Evolutionary conservation across 2,113 vertebrate species (phyloP).

Genomic region (Xiphophorus hellerii): DNA sequence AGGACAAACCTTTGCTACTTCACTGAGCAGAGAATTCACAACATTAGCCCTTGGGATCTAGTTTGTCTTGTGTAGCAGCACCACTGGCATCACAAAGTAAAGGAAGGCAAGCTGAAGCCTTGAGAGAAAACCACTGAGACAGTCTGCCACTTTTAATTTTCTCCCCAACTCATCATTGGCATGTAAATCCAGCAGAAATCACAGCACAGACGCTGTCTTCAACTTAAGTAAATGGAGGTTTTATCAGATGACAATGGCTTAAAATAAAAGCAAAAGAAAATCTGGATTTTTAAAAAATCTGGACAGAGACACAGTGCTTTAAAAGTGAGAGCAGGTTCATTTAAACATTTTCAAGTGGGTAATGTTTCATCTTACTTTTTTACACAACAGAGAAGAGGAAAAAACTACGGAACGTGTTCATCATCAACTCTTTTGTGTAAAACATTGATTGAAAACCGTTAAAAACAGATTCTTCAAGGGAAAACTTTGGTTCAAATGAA

Average conservation of each 20-base stretch:
- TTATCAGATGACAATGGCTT: background rate
- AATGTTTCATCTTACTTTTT: conserved; percentile 24
- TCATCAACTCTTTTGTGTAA: too few relatives aligned
- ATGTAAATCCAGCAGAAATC: background rate
- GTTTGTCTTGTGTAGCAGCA: background rate
- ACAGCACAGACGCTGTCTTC: background rate
- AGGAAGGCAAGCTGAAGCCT: conserved; percentile 2
- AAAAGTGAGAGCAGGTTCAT: background rate
- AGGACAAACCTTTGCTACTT: background rate
- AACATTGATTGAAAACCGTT: too few relatives aligned
- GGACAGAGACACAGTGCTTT: background rate
- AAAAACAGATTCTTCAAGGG: too few relatives aligned
- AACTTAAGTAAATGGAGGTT: background rate
- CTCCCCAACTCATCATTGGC: conserved; percentile 1
- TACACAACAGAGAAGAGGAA: conserved; percentile 13
- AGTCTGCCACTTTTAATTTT: conserved; percentile 7
- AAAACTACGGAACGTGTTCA: too few relatives aligned
- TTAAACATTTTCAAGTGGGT: background rate
- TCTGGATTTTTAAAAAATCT: background rate
- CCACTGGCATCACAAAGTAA: conserved; percentile 2
- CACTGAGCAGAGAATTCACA: background rate
- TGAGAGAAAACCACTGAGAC: background rate
- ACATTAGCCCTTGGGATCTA: background rate
- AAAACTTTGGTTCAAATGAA: background rate
- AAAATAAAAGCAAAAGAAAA: background rate